Evolutionary conservation across 1,140 invertebrate genomes (phyloP).

Genomic region (Sycophaga agraensis): DNA sequence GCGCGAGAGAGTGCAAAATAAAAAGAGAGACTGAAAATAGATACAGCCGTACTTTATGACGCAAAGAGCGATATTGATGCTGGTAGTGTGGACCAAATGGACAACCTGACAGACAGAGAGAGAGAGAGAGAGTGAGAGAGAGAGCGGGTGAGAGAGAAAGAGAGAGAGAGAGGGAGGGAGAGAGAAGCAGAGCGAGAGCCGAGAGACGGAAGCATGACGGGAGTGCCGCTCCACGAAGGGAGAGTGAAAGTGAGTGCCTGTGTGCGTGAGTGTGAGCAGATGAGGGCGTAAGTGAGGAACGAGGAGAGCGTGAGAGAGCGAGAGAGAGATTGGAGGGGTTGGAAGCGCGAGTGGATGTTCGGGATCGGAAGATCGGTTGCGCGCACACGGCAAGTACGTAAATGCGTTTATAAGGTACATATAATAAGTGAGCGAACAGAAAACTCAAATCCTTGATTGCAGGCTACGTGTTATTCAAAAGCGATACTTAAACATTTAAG

Average conservation of each 20-base stretch:
- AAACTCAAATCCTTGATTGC: conserved; percentile 38
- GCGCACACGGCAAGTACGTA: too few relatives aligned
- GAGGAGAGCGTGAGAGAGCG: too few relatives aligned
- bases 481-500: conserved; percentile 51
- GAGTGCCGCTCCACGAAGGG: conserved; percentile 44
- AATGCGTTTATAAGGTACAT: too few relatives aligned
- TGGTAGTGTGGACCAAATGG: conserved; percentile 55
- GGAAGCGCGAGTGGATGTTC: not conserved
- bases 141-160: conserved; percentile 18
- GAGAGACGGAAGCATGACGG: not conserved
- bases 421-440: not conserved
- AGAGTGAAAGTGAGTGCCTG: conserved; percentile 10
- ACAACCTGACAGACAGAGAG: conserved; percentile 14
- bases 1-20: not conserved
- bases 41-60: conserved; percentile 46
- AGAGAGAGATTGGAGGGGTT: not conserved
- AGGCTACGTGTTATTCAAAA: conserved; percentile 53
- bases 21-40: conserved; percentile 31
- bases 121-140: conserved; percentile 4
- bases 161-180: conserved; percentile 3
- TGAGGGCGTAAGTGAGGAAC: too few relatives aligned
- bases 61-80: conserved; percentile 49
- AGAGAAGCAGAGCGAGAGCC: not conserved
- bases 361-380: conserved; percentile 9
- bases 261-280: too few relatives aligned